These are phyloP conservation scores for Argya squamiceps DNA, from an alignment of 2,797 vertebrate species.

Conservation along the genomic window DNA sequence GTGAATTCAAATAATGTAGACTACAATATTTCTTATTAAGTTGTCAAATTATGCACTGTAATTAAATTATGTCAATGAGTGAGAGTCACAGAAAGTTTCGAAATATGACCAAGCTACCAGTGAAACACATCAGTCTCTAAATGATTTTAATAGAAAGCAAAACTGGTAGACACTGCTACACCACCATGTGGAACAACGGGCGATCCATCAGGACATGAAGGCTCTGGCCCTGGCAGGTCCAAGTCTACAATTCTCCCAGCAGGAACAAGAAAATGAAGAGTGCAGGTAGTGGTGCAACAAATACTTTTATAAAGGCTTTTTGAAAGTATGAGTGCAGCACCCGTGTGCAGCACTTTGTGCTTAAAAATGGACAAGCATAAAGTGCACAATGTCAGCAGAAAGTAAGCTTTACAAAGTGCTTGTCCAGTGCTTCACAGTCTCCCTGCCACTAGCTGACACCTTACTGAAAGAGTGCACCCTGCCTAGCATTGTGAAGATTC, in stretches of 20 bases:
- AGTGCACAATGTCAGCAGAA: background rate
- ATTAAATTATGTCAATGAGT: background rate
- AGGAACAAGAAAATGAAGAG: background rate
- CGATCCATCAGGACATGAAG: background rate
- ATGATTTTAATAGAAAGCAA: background rate
- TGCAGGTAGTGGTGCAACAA: background rate
- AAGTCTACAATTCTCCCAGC: background rate
- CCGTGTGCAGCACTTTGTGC: background rate
- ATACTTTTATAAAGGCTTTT: background rate
- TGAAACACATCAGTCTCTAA: fast-evolving
- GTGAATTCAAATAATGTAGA: background rate
- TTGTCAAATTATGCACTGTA: background rate
- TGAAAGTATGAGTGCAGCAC: background rate
- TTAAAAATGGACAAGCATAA: background rate
- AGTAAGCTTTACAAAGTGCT: background rate
- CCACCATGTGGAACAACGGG: background rate
- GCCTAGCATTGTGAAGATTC: background rate
- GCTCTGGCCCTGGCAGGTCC: background rate
- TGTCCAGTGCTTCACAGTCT: fast-evolving
- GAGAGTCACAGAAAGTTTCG: background rate
- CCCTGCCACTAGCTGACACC: background rate
- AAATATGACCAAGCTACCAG: background rate
- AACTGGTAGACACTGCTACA: background rate
- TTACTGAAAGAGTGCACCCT: background rate
- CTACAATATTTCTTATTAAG: background rate